These are phyloP conservation scores for Melanostigma gelatinosum DNA, from an alignment of 2,113 vertebrate species.

Conservation along the genomic window DNA sequence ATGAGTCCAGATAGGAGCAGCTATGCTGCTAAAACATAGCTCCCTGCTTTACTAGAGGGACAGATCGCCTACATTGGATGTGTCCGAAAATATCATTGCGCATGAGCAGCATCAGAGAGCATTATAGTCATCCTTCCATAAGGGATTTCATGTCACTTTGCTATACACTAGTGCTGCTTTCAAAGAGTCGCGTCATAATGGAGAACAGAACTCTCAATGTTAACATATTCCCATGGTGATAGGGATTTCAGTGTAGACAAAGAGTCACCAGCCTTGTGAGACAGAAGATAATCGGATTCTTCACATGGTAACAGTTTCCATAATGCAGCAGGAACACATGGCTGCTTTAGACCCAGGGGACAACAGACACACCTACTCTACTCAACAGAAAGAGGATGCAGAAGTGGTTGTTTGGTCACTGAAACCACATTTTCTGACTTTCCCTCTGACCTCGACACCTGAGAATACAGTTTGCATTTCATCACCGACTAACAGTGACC, in stretches of 20 bases:
- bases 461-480: neutral
- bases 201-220: constrained; percentile 9
- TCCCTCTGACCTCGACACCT: neutral
- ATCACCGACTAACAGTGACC: neutral
- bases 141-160: constrained; percentile 17
- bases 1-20: neutral
- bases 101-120: constrained; percentile 3
- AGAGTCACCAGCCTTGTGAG: neutral
- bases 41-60: neutral
- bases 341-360: neutral
- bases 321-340: neutral
- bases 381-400: neutral
- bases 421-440: neutral
- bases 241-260: neutral
- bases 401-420: neutral
- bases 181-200: neutral
- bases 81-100: constrained; percentile 36
- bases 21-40: neutral
- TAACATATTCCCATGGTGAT: neutral
- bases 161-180: neutral
- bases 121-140: neutral
- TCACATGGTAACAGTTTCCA: neutral
- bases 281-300: neutral
- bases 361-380: neutral
- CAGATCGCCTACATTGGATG: constrained; percentile 16